Evolutionary conservation across 2,797 vertebrate genomes (phyloP).

Genomic region (Cheirogaleus major): DNA sequence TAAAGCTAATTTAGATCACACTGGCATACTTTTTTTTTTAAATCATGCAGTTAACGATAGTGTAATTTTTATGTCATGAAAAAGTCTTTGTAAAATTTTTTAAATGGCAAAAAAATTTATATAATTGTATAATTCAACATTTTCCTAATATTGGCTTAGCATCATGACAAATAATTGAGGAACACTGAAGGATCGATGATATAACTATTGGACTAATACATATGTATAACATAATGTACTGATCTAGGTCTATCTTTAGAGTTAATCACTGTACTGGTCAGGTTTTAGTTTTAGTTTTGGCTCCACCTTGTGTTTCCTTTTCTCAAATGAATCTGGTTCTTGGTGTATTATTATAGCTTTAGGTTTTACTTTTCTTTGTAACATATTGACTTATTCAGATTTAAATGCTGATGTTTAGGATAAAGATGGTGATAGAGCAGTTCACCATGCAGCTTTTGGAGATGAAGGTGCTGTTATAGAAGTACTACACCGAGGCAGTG

Average conservation of each 20-base stretch:
- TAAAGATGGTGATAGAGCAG: constrained; percentile 98
- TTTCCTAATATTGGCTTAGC: neutral
- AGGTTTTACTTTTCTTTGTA: constrained; percentile 22
- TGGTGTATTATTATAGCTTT: constrained; percentile 13
- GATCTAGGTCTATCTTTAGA: neutral
- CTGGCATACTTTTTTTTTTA: neutral
- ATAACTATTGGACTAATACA: neutral
- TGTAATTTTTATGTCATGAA: constrained; percentile 28
- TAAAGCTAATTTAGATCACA: neutral
- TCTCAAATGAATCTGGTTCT: neutral
- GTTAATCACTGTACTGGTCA: neutral
- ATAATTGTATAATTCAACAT: neutral
- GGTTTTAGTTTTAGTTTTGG: neutral
- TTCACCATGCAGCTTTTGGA: constrained; percentile 97
- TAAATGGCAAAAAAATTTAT: neutral
- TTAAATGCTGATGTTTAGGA: constrained; percentile 87
- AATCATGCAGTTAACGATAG: neutral
- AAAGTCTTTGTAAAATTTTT: neutral
- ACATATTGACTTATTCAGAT: constrained; percentile 1
- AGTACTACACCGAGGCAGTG: constrained; percentile 96
- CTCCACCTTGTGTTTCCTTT: neutral
- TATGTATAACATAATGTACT: neutral
- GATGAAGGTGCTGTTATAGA: constrained; percentile 99
- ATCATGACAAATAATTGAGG: neutral
- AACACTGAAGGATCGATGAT: neutral